A percentile compares a stretch with the other conserved stretches of the same genome.
Conservation (phyloP, 2,797 vertebrate genomes). For the Thalassophryne amazonica region DNA sequence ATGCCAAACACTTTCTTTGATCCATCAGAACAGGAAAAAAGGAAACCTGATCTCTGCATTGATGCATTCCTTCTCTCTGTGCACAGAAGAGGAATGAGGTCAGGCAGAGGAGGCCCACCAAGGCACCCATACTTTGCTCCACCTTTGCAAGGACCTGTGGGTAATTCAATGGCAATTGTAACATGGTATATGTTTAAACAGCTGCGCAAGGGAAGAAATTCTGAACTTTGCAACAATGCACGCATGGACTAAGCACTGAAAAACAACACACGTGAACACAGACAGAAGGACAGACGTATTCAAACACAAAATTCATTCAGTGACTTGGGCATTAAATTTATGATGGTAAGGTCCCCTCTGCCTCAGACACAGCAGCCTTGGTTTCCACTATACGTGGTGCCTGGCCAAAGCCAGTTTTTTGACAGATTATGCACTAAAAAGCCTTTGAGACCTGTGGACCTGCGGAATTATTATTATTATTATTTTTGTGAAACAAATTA, state of each 20-base stretch:
- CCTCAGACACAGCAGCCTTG: slow-evolving; percentile 47
- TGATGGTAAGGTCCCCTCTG: slow-evolving; percentile 38
- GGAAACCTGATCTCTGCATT: slow-evolving; percentile 60
- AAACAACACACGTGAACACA: slow-evolving; percentile 5
- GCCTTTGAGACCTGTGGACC: slow-evolving; percentile 47
- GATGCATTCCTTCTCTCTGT: slow-evolving; percentile 42
- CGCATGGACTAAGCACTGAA: slow-evolving; percentile 20
- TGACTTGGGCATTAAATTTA: slow-evolving; percentile 44
- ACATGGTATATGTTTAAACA: slow-evolving; percentile 55
- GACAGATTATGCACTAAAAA: slow-evolving; percentile 62
- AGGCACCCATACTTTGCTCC: slow-evolving; percentile 33
- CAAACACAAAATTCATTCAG: slow-evolving; percentile 37
- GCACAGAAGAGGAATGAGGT: slow-evolving; percentile 48
- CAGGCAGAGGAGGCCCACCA: slow-evolving; percentile 48
- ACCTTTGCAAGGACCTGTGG: slow-evolving; percentile 39
- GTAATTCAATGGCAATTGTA: slow-evolving; percentile 33
- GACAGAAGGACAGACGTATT: neutral
- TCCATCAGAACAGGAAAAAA: slow-evolving; percentile 56
- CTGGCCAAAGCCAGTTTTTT: slow-evolving; percentile 59
- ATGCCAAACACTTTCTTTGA: slow-evolving; percentile 65
- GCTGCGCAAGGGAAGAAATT: slow-evolving; percentile 47
- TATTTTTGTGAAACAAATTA: slow-evolving; percentile 34
- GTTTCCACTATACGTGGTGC: slow-evolving; percentile 58
- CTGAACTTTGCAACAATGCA: slow-evolving; percentile 33
- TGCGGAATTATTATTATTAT: slow-evolving; percentile 50